Evolutionary conservation across 2,888 invertebrate species (phyloP), one percentile per base, ranked within the genome.

Genomic region (Lypha dubia): DNA sequence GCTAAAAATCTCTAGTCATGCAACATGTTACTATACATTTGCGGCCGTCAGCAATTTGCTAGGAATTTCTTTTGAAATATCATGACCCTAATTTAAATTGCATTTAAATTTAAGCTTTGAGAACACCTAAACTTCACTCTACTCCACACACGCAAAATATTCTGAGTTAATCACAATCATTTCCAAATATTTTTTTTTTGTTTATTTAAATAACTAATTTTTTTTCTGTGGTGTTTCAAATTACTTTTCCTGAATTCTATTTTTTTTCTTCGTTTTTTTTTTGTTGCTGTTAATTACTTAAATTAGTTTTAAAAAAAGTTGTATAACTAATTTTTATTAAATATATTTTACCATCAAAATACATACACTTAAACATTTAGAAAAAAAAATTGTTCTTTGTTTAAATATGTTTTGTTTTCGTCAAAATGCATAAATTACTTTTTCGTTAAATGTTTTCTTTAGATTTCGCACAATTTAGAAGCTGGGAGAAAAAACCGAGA

Each of bases 301-400:
- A 71, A 60, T 77, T 73, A 77, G 32, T 75, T 82, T 60, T n/a
- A 46, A 63, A 63, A 63, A 44, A 9, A 17, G 44, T 44, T 65
- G 13, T 76, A 20, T 71, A 46, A 51, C 58, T 67, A 49, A 44
- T 80, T 44, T 67, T 15, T 68, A 7, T 28, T 63, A 58, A 46
- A 44, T 60, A 20, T 76, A 60, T 77, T 81, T 84, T 81, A 81
- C 84, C 84, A 81, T 84, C 84, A 84, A 84, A 81, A 84, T 84
- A 84, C 84, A 84, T 79, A 79, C 79, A 84, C 35, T 4, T 5
- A 28, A 79, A 15, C 56, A 79, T 79, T 73, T 71, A 77, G n/a
- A 71, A 84, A 84, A 77, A 58, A 83, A 77, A 68, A 65, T 82
- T 38, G 63, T 58, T 82, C 56, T 68, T 76, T 70, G 75, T 84